Base-by-base conservation (phyloP, 2,113 vertebrate species). In the Embiotoca jacksoni region DNA sequence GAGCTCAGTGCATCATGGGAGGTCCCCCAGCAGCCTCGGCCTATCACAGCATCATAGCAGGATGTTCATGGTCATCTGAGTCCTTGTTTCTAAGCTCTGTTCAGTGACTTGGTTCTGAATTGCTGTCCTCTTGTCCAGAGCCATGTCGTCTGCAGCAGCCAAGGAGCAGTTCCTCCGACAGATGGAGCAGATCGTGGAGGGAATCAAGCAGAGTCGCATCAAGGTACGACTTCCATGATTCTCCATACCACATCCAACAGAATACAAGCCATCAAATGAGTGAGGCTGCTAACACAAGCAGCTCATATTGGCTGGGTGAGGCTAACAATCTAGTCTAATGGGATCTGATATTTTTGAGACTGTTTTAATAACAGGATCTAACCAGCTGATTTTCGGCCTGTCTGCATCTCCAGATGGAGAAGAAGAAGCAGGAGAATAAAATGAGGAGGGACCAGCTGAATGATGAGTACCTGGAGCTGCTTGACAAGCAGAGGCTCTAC, bases 151-250 rank as follows among this genome's bases (percentile, higher is more conserved):
- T 0, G 92, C 97, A 15, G 94, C 96, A 64, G 93, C 96, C 47
- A 97, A 96, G 78, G 98, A 99, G 67, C 98, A 99, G 93, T 99
- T 99, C 86, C 91, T 99, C 62, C 92, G 97, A 56, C 98, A 99
- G 93, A 97, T 99, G 98, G 98, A 99, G 77, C 98, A 99, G 91
- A 99, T 99, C 2, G 98, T 99, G 53, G 98, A 99, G 90, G 98
- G 98, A 78, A 98, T 99, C 93, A 98, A 97, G 84, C 97, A 99
- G 92, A 99, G 93, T 70, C 94, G 96, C 79, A 97, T 98, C 89
- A 99, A 98, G 97, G 98, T 98, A 78, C 1, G 7, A 35, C 3
- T 62, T 35, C 3, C 46, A 47, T 49, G 0, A 16, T 30, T 55
- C 4, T 6, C 23, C 23, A 23, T 23, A 23, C 23, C 23, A 23